Percentiles rank a stretch among this genome's conserved stretches.
These are phyloP conservation scores for Anabacerthia variegaticeps DNA, from an alignment of 2,797 vertebrate genomes.

Conservation along the genomic window DNA sequence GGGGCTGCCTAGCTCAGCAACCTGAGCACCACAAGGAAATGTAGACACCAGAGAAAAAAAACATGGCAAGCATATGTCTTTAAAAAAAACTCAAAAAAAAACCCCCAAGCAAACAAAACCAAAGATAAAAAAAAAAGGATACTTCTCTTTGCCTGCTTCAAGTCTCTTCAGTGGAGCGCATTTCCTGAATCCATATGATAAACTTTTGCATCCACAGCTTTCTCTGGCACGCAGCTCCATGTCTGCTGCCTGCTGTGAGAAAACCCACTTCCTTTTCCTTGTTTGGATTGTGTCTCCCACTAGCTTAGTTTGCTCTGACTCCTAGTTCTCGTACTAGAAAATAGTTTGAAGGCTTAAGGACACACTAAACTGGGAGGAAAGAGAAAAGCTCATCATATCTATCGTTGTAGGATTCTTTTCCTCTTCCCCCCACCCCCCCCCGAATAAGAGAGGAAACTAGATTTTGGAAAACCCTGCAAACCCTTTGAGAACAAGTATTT, in stretches of 20 bases:
- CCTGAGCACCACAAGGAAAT: background rate
- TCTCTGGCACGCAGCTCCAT: background rate
- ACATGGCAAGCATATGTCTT: background rate
- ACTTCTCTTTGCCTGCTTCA: background rate
- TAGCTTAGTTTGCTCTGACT: background rate
- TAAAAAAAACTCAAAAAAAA: background rate
- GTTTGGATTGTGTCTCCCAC: background rate
- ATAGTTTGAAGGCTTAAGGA: background rate
- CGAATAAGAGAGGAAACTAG: background rate
- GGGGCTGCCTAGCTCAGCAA: background rate
- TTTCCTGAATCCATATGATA: background rate
- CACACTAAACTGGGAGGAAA: background rate
- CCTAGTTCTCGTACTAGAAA: background rate
- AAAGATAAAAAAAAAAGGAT: background rate
- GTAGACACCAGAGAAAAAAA: background rate
- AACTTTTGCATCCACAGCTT: background rate
- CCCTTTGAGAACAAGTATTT: background rate
- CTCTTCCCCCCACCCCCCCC: too few species aligned
- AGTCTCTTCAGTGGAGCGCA: background rate
- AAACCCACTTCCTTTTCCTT: slow-evolving; percentile 11
- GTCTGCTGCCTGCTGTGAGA: background rate
- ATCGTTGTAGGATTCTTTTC: too few species aligned
- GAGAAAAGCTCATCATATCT: background rate
- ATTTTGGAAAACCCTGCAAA: background rate
- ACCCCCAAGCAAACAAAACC: background rate